phyloP scores from a whole-genome alignment of 2,113 vertebrate species.

The Centropristis striata region DNA sequence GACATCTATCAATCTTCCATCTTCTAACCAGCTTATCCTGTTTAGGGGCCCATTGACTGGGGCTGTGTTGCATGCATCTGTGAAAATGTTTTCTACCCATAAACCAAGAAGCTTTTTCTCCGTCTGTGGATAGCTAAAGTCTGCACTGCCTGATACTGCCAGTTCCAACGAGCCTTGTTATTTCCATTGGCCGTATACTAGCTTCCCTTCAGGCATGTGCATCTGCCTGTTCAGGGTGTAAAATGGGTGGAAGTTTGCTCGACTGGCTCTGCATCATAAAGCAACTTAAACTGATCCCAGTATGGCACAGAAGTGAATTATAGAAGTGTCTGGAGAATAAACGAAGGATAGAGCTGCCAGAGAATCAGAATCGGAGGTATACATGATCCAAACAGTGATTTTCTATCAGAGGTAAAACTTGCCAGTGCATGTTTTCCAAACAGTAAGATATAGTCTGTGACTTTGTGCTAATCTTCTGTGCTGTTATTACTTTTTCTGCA shows the following conservation, averaged over 20 bases:
- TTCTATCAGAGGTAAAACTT: slow-evolving; percentile 18
- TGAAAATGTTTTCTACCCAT: slow-evolving; percentile 15
- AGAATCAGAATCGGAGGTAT: slow-evolving; percentile 18
- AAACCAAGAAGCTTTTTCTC: neutral
- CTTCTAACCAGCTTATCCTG: slow-evolving; percentile 14
- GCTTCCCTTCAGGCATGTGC: slow-evolving; percentile 25
- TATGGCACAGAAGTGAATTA: slow-evolving; percentile 42
- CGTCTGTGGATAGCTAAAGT: neutral
- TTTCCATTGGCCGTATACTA: slow-evolving; percentile 20
- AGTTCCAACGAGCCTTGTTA: slow-evolving; percentile 15
- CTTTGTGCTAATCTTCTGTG: slow-evolving; percentile 27
- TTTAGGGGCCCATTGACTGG: neutral
- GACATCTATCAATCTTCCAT: neutral
- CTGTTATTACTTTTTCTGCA: slow-evolving; percentile 18
- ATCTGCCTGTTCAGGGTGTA: slow-evolving; percentile 25
- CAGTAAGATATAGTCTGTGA: neutral
- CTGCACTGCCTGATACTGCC: neutral
- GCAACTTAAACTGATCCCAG: slow-evolving; percentile 39
- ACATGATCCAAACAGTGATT: slow-evolving; percentile 17
- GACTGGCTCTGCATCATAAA: slow-evolving; percentile 37
- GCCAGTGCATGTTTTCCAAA: slow-evolving; percentile 31
- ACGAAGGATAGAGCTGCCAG: slow-evolving; percentile 17
- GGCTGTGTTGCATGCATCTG: neutral
- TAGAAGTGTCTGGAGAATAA: slow-evolving; percentile 35
- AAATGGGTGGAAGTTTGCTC: slow-evolving; percentile 30